Base-by-base conservation (phyloP, 2,113 vertebrate genomes). In the Corydoras sp. region DNA sequence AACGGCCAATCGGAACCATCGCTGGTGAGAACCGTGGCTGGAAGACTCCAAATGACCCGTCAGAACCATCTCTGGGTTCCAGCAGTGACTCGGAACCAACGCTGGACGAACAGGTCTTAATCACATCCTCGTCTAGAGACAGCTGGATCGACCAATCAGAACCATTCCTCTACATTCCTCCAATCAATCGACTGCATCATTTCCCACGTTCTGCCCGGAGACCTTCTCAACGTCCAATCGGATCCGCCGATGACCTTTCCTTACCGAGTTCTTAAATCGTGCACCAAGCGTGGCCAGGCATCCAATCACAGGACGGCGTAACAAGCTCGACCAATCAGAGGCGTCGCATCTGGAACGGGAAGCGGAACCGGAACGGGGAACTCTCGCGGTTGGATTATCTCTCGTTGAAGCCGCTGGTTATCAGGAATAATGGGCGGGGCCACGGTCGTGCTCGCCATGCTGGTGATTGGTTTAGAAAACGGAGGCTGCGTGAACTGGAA, bases 401-500 rank as follows among this genome's bases (percentile, higher is more conserved):
- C 32, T 6, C 32, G 6, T 6, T 35, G 32, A 4, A 6, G 32
- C 32, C 6, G 32, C 32, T 35, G 3, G 6, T 35, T 74, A 66
- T 72, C 72, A 65, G 70, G 79, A 80, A 81, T 82, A 73, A 82
- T 87, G 86, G 83, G 81, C 60, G 84, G 86, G 80, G 80, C 79
- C 0, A 85, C 83, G 72, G 78, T 89, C 81, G 77, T 89, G 74
- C 81, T 90, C 51, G 64, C 89, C 83, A 75, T 88, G 71, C 77
- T 88, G 59, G 71, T 88, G 77, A 76, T 89, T 30, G 83, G 88
- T 78, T 86, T 83, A 83, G 84, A 87, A 76, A 82, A 78, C 77
- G 84, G 85, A 7, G 68, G 81, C 60, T 81, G 86, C 48, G 85
- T 90, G 74, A 89, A 90, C 82, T 91, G 90, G 90, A 90, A 91